Evolutionary conservation across 2,113 vertebrate species (phyloP), one percentile per base, ranked within the genome.

Genomic region (Phasianus colchicus): DNA sequence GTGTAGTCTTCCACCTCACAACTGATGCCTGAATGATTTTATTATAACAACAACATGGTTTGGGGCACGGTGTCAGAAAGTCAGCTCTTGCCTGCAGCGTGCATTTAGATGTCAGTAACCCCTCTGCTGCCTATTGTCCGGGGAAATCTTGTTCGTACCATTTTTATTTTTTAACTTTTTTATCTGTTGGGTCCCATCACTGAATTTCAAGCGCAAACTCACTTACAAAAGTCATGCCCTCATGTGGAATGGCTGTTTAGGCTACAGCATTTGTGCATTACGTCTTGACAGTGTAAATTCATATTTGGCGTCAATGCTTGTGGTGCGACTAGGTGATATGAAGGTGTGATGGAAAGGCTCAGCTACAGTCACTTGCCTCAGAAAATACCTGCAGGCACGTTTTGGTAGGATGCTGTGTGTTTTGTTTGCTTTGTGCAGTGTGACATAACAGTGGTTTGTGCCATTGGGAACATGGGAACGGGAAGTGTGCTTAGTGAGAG

Each of bases 11-110:
- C 95, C 10, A 95, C 92, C 75, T 88, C 79, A 50, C 0, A 1
- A 93, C 91, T 92, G 83, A 95, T 92, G 92, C 86, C 87, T 97
- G 88, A 96, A 93, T 96, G 92, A 82, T 95, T 97, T 96, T 96
- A 89, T 97, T 97, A 88, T 94, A 90, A 93, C 83, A 89, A 93
- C 90, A 96, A 92, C 93, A 84, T 93, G 70, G 89, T 90, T 93
- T 90, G 90, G 80, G 92, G 72, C 95, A 95, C 58, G 60, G 75
- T 93, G 81, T 96, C 96, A 91, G 78, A 93, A 93, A 96, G 90
- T 55, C 93, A 91, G 85, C 58, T 86, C 29, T 92, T 95, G 92
- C 91, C 91, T 88, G 79, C 43, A 95, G 93, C 75, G 30, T 3
- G 15, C 55, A 69, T 87, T 60, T 65, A 63, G 89, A 79, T 0